Base-by-base conservation (phyloP, 2,113 vertebrate species). In the Alosa alosa region DNA sequence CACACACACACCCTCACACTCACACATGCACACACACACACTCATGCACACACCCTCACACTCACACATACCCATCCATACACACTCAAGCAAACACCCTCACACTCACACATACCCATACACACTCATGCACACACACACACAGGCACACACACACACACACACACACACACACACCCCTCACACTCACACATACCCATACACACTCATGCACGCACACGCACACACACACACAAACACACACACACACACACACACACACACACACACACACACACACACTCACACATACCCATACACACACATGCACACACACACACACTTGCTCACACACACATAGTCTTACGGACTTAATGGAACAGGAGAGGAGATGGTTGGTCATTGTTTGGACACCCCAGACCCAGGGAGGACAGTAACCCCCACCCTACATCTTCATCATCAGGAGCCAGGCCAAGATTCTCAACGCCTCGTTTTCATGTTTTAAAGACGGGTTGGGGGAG, bases 31-130 rank as follows among this genome's bases (percentile, higher is more conserved):
- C 31, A 39, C 72, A 78, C 31, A 31, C n/a, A 1, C 60, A 31
- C n/a, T 31, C n/a, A 68, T 8, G 7, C 2, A 75, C 31, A 7
- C 68, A 36, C 68, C 39, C 68, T 2, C 25, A 39, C 68, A 11
- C 31, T 39, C 31, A 72, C 31, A 72, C 25, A 36, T 1, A 25
- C 57, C 6, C 55, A 7, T 99, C 89, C 55, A 57, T 4, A 20
- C 55, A 57, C 55, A 17, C 55, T 3, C 55, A 57, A 13, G 20
- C 15, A 18, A 13, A 9, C 55, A 20, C 55, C 0, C 18, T 1
- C 55, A 57, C 55, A 57, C 55, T 22, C 9, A 18, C 50, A 57
- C 55, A 31, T 31, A 31, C 31, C 31, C 31, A 31, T 31, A 57
- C 55, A 57, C 55, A 20, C 55, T 20, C 55, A 57, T 20, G 7